A percentile compares a stretch with the other conserved stretches of the same genome.
Evolutionary conservation across 2,888 invertebrate genomes (phyloP).

Genomic region (Caenorhabditis sulstoni): DNA sequence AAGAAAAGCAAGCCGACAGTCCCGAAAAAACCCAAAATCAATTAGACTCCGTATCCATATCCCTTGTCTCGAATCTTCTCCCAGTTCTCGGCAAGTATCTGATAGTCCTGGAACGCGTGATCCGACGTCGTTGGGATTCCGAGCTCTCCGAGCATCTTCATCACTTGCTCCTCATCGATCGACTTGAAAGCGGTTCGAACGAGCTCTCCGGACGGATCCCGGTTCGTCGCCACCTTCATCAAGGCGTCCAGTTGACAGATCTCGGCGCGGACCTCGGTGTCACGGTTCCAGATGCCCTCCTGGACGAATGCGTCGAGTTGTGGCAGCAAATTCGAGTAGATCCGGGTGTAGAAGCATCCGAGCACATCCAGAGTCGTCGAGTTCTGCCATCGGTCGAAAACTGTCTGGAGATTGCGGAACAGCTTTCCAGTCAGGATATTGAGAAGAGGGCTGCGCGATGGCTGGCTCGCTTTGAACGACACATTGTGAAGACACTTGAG

Average conservation of each 20-base stretch:
- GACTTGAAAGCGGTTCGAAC: constrained; percentile 49
- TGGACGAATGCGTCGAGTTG: constrained; percentile 28
- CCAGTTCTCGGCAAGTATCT: constrained; percentile 60
- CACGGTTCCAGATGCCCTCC: constrained; percentile 1
- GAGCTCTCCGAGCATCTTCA: constrained; percentile 51
- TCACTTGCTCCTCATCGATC: constrained; percentile 57
- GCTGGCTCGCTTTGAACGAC: constrained; percentile 30
- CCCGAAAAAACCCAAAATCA: constrained; percentile 9
- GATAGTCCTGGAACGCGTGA: constrained; percentile 58
- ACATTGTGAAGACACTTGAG: constrained; percentile 45
- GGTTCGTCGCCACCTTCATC: constrained; percentile 49
- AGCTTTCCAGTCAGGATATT: constrained; percentile 26
- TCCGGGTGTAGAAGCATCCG: constrained; percentile 33
- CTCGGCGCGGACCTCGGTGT: constrained; percentile 5
- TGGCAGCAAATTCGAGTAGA: constrained; percentile 39
- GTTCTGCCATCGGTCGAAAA: constrained; percentile 37
- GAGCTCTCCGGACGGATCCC: constrained; percentile 47
- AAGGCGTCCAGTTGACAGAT: constrained; percentile 47
- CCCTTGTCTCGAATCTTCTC: constrained; percentile 29
- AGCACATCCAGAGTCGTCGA: constrained; percentile 26
- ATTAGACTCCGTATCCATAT: not conserved
- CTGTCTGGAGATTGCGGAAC: constrained; percentile 28
- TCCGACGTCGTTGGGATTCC: constrained; percentile 40
- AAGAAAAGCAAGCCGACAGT: not conserved
- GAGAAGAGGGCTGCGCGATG: constrained; percentile 31